These are phyloP conservation scores for Toxostoma redivivum DNA, from an alignment of 2,113 vertebrate species.

Conservation along the genomic window DNA sequence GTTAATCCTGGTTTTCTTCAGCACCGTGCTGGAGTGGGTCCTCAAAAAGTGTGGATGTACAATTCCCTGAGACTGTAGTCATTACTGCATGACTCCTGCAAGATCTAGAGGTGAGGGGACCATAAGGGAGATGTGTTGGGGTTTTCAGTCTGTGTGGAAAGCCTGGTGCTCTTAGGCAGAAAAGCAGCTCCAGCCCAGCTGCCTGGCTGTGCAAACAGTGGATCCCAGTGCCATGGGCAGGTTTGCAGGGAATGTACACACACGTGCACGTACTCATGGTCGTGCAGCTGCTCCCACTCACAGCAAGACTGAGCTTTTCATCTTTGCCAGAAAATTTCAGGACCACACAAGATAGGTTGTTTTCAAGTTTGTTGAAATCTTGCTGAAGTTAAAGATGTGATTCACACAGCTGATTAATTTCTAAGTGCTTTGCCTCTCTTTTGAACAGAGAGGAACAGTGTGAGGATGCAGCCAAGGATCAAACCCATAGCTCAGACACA, in stretches of 20 bases:
- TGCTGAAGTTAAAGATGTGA: not conserved
- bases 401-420: not conserved
- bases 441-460: not conserved
- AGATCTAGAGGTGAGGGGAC: not conserved
- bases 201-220: not conserved
- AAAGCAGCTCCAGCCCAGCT: rapidly evolving
- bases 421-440: not conserved
- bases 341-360: not conserved
- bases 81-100: not conserved
- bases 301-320: not conserved
- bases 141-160: not conserved
- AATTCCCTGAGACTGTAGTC: not conserved
- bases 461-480: not conserved
- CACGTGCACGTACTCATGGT: rapidly evolving
- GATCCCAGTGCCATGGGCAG: not conserved
- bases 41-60: not conserved
- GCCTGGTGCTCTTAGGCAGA: not conserved
- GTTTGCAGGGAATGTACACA: not conserved
- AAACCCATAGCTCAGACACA: not conserved
- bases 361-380: not conserved
- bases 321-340: not conserved
- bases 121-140: rapidly evolving
- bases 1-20: not conserved
- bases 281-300: rapidly evolving
- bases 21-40: not conserved